Percentiles rank a stretch among this genome's conserved stretches.
Conservation (phyloP, 2,888 invertebrate genomes). For the Unio delphinus region DNA sequence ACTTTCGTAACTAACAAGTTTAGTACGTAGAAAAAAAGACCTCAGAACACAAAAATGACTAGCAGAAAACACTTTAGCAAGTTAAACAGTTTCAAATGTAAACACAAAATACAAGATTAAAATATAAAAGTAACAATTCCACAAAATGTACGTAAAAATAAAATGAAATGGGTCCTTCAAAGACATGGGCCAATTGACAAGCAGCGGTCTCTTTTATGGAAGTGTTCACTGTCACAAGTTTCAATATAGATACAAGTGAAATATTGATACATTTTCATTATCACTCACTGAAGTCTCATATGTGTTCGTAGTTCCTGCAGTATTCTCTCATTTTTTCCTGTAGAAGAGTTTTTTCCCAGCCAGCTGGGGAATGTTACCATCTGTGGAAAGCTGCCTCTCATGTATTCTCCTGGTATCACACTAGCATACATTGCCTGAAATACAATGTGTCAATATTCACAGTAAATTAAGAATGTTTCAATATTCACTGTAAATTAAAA, state of each 20-base stretch:
- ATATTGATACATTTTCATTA: neutral
- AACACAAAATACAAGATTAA: too few relatives aligned
- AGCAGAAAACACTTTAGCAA: too few relatives aligned
- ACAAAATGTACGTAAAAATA: too few relatives aligned
- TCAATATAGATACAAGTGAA: neutral
- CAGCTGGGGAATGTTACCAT: conserved; percentile 94
- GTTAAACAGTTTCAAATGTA: too few relatives aligned
- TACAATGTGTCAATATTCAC: conserved; percentile 2
- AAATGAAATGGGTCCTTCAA: too few relatives aligned
- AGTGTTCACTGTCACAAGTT: neutral
- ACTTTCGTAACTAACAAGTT: too few relatives aligned
- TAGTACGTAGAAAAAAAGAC: too few relatives aligned
- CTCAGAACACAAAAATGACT: too few relatives aligned
- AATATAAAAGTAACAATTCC: too few relatives aligned
- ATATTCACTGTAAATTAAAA: too few relatives aligned
- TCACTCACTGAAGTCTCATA: conserved; percentile 81
- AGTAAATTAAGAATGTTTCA: too few relatives aligned
- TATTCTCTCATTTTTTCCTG: conserved; percentile 84
- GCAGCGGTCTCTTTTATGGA: neutral
- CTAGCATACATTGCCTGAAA: conserved; percentile 86
- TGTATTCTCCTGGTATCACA: conserved; percentile 88
- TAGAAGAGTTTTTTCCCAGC: conserved; percentile 94
- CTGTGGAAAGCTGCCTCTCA: conserved; percentile 85
- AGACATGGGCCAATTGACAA: too few relatives aligned
- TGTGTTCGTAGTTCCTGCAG: conserved; percentile 90